phyloP scores from a whole-genome alignment of 1,140 invertebrate genomes.

The Magallana ariakensis region DNA sequence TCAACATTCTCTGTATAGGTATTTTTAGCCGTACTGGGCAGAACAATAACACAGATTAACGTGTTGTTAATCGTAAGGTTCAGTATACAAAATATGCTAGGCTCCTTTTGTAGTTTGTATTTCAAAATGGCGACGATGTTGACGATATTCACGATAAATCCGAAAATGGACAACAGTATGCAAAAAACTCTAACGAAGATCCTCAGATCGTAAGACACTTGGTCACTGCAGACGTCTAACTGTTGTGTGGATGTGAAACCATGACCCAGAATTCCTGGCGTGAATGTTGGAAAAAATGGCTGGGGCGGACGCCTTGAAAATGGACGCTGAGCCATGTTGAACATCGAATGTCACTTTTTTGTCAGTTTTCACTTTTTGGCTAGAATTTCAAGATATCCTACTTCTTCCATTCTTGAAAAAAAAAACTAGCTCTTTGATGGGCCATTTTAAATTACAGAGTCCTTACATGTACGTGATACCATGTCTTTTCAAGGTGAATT shows the following conservation, averaged over 20 bases:
- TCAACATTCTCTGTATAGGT: neutral
- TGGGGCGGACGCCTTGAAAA: too few species aligned
- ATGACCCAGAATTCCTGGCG: too few species aligned
- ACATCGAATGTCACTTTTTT: too few species aligned
- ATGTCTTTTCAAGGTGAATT: neutral
- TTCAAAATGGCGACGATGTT: conserved; percentile 29
- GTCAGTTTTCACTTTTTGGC: too few species aligned
- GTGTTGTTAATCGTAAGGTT: conserved; percentile 10
- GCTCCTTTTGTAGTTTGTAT: conserved; percentile 3
- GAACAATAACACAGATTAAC: conserved; percentile 14
- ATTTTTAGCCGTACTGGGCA: conserved; percentile 6
- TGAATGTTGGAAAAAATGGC: too few species aligned
- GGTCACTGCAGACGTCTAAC: neutral
- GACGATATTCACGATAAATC: conserved; percentile 6
- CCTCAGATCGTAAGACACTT: neutral
- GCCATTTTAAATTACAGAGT: too few species aligned
- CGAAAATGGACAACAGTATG: neutral
- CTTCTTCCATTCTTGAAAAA: too few species aligned
- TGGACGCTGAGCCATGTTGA: too few species aligned
- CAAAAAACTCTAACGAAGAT: neutral
- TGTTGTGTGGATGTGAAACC: too few species aligned
- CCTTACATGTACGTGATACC: too few species aligned
- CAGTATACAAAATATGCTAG: neutral
- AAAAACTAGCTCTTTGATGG: too few species aligned
- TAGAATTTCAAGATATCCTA: too few species aligned